Evolutionary conservation across 2,888 invertebrate species (phyloP), one percentile per base, ranked within the genome.

Genomic region (Meghimatium bilineatum): DNA sequence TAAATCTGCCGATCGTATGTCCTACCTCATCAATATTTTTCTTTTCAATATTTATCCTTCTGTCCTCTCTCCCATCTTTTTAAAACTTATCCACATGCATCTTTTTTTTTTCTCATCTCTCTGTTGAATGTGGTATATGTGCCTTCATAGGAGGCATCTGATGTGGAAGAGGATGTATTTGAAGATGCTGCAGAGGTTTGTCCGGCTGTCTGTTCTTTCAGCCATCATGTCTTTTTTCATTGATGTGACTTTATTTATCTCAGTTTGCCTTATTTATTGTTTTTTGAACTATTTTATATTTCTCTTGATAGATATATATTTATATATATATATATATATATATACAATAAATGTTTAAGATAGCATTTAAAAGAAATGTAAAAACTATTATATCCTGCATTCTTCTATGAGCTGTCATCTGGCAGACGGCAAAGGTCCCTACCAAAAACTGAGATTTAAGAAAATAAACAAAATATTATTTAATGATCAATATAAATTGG

Each of bases 171-270:
- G 34, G 81, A 86, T 34, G 29, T 86, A 6, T 71, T 82, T 60
- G 83, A 87, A 38, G 85, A 83, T 60, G 83, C 80, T 17, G 82
- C 5, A 44, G 44, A 85, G 85, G 86, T 85, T 82, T 44, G 84
- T 80, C 34, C 0, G 8, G 29, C 10, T 66, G 17, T 29, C 32
- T 32, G 32, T 32, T 29, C 1, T 66, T 66, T 1, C 12, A 66
- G 32, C 32, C 1, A 14, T 1, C 63, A 67, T 66, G 29, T 38
- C 74, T 60, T 26, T 60, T 12, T 60, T 74, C 56, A 26, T 44
- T 80, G n/a, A 36, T 66, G 66, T 52, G n/a, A n/a, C 12, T 66
- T 71, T 52, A 29, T 12, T 36, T 29, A 44, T 76, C 66, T 84
- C n/a, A 34, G 34, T 66, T 56, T 44, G n/a, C 26, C n/a, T 63